Base-by-base conservation (phyloP, 2,113 vertebrate species). In the Symphodus melops region DNA sequence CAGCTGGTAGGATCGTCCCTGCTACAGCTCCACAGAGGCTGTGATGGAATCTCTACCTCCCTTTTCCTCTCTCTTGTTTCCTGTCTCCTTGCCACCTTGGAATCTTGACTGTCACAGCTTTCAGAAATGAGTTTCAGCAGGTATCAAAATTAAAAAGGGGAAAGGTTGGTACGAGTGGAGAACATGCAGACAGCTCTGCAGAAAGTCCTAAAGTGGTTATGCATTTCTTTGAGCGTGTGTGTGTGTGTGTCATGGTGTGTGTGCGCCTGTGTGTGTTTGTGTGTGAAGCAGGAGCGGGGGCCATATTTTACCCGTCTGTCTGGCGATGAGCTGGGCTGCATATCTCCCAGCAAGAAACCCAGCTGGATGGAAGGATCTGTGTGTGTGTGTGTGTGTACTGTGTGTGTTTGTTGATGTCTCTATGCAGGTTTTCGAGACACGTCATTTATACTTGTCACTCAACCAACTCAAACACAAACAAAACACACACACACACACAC, bases 241-340 rank as follows among this genome's bases (percentile, higher is more conserved):
- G n/a, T 36, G 66, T 74, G 64, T 36, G 66, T 74, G 39, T 41
- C 39, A 41, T 41, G 10, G 46, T 48, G 17, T 48, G n/a, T 60
- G 57, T 78, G 57, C 80, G 28, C 66, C 37, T 63, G 60, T 79
- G 72, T 80, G 52, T 64, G 71, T 69, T 36, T 63, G 77, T 67
- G 62, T 75, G 59, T 12, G 61, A 67, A 82, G 79, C 70, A 79
- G 66, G 39, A 86, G 79, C 49, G 41, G 65, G 73, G 77, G 81
- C 79, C 75, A 81, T 90, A 89, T 90, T 80, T 92, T 86, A 91
- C 87, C 73, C 58, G 23, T 68, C 76, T 90, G 88, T 89, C 89
- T 92, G 91, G 91, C 88, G 62, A 75, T 76, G 75, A 86, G 77
- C 72, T 75, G 67, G 46, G 53, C 71, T 89, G 84, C 86, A 89